Base-by-base conservation (phyloP, 2,113 vertebrate genomes). In the Meleagris gallopavo region DNA sequence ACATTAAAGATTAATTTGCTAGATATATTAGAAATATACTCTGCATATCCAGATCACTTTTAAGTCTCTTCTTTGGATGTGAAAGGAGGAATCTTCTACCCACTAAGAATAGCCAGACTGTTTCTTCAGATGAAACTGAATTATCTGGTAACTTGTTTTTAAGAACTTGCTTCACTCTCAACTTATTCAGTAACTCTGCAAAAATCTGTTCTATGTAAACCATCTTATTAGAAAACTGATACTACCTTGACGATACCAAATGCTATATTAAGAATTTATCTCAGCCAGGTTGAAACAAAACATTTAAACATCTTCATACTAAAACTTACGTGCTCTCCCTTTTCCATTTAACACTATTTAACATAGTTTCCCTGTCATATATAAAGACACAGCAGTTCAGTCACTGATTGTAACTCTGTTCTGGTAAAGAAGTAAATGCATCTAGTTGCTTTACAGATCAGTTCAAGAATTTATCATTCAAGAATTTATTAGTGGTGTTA, bases 391-490 rank as follows among this genome's bases (percentile, higher is more conserved):
- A 92, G 55, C 36, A 77, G 24, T 71, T 86, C 27, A 83, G 32
- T 48, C 43, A 78, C 20, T 57, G 83, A 21, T 24, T 55, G 12
- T 25, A 81, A 32, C 21, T 74, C 18, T 74, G 24, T 83, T 81
- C 15, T 32, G 48, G 43, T 52, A 46, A 92, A 93, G 40, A 81
- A 60, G 5, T 46, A 82, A 84, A 91, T 82, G 34, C 11, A 84
- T 27, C 67, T 10, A 83, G 45, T 24, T 64, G 55, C 13, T 90
- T 77, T 66, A 73, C 30, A 36, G 80, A 92, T 48, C 72, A 80
- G 76, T 48, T 54, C n/a, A 88, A 84, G 27, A 57, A 76, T 83
- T 95, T 88, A 22, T 83, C 54, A 85, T 25, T 91, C 45, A 66
- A 14, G 13, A 55, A 40, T 62, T 82, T 83, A 72, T 60, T 66